Conservation (phyloP, 2,797 vertebrate genomes). For the Malacoraja senta region DNA sequence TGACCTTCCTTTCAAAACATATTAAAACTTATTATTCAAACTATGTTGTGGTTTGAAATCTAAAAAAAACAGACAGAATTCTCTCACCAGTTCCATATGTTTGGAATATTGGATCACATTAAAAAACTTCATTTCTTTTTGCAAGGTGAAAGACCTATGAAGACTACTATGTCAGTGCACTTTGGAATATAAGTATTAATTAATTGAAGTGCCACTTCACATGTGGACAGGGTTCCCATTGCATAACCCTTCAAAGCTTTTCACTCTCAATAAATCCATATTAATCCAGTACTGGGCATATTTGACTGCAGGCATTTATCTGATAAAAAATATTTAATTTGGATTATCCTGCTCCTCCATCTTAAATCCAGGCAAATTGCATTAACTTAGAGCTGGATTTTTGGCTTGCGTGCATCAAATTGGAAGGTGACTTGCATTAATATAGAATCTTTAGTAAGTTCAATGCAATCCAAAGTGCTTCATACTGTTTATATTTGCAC, state of each 20-base stretch:
- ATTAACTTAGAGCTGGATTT: neutral
- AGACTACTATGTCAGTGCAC: neutral
- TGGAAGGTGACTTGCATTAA: neutral
- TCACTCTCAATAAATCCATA: neutral
- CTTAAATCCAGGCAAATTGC: neutral
- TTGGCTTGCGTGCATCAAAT: neutral
- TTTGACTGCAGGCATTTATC: neutral
- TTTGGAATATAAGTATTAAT: neutral
- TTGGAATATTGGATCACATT: neutral
- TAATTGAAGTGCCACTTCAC: neutral
- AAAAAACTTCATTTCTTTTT: neutral
- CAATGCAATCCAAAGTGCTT: neutral
- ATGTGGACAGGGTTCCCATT: neutral
- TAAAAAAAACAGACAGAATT: neutral
- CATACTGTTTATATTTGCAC: neutral
- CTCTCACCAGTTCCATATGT: neutral
- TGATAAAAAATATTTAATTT: neutral
- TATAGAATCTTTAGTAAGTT: neutral
- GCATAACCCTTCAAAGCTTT: neutral
- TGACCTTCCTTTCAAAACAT: neutral
- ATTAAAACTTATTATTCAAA: conserved; percentile 18
- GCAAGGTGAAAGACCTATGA: neutral
- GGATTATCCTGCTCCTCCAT: neutral
- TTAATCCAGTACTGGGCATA: neutral
- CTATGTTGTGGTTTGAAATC: conserved; percentile 22